These are phyloP conservation scores for Salminus brasiliensis DNA, from an alignment of 2,113 vertebrate genomes.

Conservation along the genomic window DNA sequence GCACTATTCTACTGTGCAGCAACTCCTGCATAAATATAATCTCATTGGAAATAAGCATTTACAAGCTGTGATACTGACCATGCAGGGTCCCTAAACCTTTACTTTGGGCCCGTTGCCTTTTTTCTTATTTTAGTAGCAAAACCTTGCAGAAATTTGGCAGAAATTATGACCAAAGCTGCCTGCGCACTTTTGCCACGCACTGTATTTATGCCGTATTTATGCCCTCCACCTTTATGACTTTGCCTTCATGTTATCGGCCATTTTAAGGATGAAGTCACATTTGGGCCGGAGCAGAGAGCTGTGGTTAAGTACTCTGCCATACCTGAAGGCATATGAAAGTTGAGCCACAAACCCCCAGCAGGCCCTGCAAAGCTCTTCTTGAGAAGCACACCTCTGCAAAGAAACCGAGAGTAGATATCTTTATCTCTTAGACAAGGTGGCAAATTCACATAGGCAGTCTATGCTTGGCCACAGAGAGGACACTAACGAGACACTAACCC, in stretches of 20 bases:
- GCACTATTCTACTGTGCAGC: no score
- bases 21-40: no score
- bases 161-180: no score
- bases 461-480: neutral
- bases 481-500: neutral
- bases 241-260: neutral
- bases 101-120: no score
- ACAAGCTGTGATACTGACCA: no score
- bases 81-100: no score
- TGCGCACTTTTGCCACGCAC: no score
- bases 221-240: no score
- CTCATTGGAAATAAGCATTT: no score
- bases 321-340: neutral
- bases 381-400: neutral
- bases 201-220: no score
- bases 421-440: neutral
- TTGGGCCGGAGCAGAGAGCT: neutral
- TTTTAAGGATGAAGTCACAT: neutral
- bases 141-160: no score
- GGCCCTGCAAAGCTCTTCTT: neutral
- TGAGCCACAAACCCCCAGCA: neutral
- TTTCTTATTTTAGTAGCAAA: no score
- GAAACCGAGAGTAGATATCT: constrained; percentile 11
- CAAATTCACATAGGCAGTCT: neutral
- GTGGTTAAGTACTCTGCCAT: neutral